These are phyloP conservation scores for Neria commutata DNA, from an alignment of 2,888 invertebrate genomes.

Conservation along the genomic window DNA sequence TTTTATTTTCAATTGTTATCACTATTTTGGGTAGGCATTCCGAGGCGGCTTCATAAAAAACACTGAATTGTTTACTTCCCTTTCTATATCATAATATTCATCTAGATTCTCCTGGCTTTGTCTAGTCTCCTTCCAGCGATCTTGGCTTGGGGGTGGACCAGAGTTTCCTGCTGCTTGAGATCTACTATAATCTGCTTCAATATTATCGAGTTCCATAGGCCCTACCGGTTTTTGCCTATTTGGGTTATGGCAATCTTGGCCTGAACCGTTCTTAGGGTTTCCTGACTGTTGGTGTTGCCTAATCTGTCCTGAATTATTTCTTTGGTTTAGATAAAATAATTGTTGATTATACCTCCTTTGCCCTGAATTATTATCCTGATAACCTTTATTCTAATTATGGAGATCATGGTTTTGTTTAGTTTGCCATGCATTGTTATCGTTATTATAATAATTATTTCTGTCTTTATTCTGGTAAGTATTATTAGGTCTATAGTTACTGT, in stretches of 20 bases:
- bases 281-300: background rate
- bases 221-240: conserved; percentile 10
- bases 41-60: conserved; percentile 15
- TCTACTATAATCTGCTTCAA: too few species aligned
- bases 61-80: conserved; percentile 2
- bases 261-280: conserved; percentile 11
- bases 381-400: background rate
- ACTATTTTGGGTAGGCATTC: conserved; percentile 15
- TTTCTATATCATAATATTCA: background rate
- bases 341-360: background rate
- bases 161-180: too few species aligned
- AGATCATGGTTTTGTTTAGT: background rate
- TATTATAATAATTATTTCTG: conserved; percentile 5
- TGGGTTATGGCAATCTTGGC: conserved; percentile 15
- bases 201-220: background rate
- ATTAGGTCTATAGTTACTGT: background rate
- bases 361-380: background rate
- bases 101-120: conserved; percentile 5
- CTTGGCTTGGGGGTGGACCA: too few species aligned
- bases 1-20: conserved; percentile 14
- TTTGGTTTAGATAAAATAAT: background rate
- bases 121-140: conserved; percentile 2
- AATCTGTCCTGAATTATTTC: conserved; percentile 1
- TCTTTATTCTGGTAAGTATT: conserved; percentile 5
- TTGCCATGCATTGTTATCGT: conserved; percentile 2